Conservation (phyloP, 2,113 vertebrate species). For the Hymenochirus boettgeri region DNA sequence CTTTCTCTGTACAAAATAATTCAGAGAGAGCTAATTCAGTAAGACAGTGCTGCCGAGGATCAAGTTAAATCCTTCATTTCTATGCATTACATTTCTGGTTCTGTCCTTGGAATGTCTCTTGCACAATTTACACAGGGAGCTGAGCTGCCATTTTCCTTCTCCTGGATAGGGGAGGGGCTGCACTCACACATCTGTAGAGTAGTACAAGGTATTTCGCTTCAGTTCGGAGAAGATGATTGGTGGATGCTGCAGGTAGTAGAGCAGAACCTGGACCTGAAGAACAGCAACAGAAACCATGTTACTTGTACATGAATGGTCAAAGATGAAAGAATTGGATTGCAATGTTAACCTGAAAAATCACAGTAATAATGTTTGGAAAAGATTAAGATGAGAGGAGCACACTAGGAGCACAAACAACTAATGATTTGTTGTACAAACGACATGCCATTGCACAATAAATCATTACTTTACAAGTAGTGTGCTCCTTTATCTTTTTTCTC, state of each 20-base stretch:
- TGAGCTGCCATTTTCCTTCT: conserved; percentile 19
- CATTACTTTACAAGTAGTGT: no score
- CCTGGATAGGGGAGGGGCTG: background rate
- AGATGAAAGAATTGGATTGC: no score
- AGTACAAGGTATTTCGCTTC: conserved; percentile 93
- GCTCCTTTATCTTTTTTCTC: no score
- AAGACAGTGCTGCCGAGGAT: conserved; percentile 37
- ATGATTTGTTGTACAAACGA: no score
- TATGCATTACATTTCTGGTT: conserved; percentile 5
- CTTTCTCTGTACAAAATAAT: conserved; percentile 52
- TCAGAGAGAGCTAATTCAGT: conserved; percentile 53
- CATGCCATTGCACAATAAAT: no score
- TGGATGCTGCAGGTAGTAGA: conserved; percentile 95
- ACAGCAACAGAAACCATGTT: background rate
- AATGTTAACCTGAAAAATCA: no score
- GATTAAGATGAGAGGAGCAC: no score
- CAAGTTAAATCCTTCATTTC: conserved; percentile 44
- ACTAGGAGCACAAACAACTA: no score
- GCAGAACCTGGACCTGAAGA: conserved; percentile 88
- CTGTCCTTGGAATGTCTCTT: conserved; percentile 24
- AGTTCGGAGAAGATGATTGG: conserved; percentile 90
- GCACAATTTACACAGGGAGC: conserved; percentile 32
- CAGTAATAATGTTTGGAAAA: no score
- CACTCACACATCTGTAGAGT: conserved; percentile 93
- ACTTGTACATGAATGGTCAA: background rate